Evolutionary conservation across 2,797 vertebrate genomes (phyloP).

Genomic region (Sebastes jordani): DNA sequence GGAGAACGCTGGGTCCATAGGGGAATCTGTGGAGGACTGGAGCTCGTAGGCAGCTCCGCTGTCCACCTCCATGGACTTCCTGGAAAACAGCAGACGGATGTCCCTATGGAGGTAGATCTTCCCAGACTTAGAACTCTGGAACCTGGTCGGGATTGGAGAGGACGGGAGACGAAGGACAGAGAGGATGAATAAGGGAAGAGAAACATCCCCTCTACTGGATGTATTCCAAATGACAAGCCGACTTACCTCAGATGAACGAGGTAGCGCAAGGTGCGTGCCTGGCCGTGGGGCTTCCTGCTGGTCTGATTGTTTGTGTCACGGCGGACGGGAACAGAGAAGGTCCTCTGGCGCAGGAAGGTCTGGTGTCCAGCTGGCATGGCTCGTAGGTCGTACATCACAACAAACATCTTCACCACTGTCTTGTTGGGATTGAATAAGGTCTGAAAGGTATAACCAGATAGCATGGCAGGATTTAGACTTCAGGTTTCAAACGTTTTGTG

Average conservation of each 20-base stretch:
- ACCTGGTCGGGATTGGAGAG: conserved; percentile 82
- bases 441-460: conserved; percentile 72
- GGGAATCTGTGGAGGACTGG: conserved; percentile 97
- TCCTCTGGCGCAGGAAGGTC: conserved; percentile 99
- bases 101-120: conserved; percentile 99
- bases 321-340: conserved; percentile 96
- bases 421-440: conserved; percentile 99
- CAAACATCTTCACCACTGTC: conserved; percentile 99
- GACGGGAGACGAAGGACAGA: neutral
- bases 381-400: conserved; percentile 97
- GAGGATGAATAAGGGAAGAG: neutral
- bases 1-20: conserved; percentile 95
- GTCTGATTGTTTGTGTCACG: conserved; percentile 87
- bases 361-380: conserved; percentile 98
- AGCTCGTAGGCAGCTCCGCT: conserved; percentile 99
- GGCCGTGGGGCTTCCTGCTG: conserved; percentile 87
- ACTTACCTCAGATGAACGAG: conserved; percentile 98
- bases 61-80: conserved; percentile 99
- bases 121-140: conserved; percentile 99
- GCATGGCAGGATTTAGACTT: neutral
- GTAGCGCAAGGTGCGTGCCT: conserved; percentile 96
- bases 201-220: neutral
- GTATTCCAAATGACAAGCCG: neutral
- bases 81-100: conserved; percentile 97
- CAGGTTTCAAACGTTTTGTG: neutral